A percentile compares a stretch with the other conserved stretches of the same genome.
Conservation (phyloP, 2,797 vertebrate species). For the Takifugu rubripes region DNA sequence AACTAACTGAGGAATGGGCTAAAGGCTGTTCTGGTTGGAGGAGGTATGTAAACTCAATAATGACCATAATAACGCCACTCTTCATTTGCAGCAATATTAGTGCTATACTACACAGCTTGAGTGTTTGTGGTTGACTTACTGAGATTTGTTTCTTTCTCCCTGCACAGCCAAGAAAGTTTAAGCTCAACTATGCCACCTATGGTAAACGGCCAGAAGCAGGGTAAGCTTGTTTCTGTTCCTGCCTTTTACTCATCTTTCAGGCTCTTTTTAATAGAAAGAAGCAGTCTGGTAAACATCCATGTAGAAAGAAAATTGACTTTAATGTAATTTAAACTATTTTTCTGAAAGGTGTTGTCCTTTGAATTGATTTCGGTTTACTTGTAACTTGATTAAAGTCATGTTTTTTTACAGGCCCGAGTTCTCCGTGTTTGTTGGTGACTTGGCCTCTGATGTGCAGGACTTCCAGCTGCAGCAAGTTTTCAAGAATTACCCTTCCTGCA, state of each 20-base stretch:
- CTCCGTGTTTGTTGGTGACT: conserved; percentile 92
- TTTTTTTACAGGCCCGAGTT: conserved; percentile 79
- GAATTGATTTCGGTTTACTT: not conserved
- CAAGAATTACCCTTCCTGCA: conserved; percentile 89
- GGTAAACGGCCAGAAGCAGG: conserved; percentile 81
- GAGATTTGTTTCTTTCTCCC: conserved; percentile 39
- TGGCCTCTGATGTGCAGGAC: conserved; percentile 89
- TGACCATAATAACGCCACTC: conserved; percentile 64
- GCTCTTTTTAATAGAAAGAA: too few relatives aligned
- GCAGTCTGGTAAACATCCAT: too few relatives aligned
- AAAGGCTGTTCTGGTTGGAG: conserved; percentile 78
- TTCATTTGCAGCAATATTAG: conserved; percentile 71
- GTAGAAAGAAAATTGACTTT: too few relatives aligned
- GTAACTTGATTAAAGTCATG: not conserved
- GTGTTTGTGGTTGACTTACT: conserved; percentile 36
- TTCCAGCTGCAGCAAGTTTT: conserved; percentile 90
- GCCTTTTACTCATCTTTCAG: too few relatives aligned
- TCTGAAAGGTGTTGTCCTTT: too few relatives aligned
- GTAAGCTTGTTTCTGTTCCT: conserved; percentile 52
- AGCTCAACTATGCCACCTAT: conserved; percentile 83
- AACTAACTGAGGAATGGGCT: conserved; percentile 80
- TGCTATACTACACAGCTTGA: conserved; percentile 65
- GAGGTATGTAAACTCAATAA: conserved; percentile 79
- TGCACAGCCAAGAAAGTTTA: conserved; percentile 81
- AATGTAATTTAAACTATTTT: too few relatives aligned